Conservation (phyloP, 2,888 invertebrate species). For the Pristionchus japonicus region DNA sequence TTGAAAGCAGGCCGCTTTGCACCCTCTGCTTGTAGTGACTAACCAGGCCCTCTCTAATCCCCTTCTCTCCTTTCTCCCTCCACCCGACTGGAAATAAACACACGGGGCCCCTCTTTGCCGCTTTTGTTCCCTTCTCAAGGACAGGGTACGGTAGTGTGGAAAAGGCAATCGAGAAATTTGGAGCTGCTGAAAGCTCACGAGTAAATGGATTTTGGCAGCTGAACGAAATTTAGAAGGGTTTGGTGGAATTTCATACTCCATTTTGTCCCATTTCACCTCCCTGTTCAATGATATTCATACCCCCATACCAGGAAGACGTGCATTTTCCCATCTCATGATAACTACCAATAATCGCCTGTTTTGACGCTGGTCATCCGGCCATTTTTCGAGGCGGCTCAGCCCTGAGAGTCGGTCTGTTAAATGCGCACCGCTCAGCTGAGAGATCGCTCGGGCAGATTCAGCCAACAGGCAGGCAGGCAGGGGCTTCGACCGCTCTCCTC, state of each 20-base stretch:
- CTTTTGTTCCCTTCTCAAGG: too few relatives aligned
- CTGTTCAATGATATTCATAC: too few relatives aligned
- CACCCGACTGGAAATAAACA: conserved; percentile 36
- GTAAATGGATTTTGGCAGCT: too few relatives aligned
- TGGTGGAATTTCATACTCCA: too few relatives aligned
- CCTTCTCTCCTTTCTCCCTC: not conserved
- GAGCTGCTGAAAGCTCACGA: too few relatives aligned
- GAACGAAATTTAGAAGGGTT: too few relatives aligned
- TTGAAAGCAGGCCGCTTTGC: conserved; percentile 19
- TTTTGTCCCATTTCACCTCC: too few relatives aligned
- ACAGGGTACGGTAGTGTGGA: not conserved
- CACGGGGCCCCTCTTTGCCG: not conserved
- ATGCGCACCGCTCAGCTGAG: not conserved
- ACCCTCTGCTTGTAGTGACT: conserved; percentile 4
- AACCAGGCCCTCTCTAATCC: not conserved
- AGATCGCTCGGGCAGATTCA: not conserved
- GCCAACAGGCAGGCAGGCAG: not conserved
- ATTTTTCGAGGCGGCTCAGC: not conserved
- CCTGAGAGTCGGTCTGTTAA: not conserved
- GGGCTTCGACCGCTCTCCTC: too few relatives aligned
- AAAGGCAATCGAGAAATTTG: too few relatives aligned
- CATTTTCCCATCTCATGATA: too few relatives aligned
- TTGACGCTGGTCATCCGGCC: not conserved
- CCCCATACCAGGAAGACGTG: not conserved
- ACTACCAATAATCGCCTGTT: not conserved